Conservation (phyloP, 2,888 invertebrate species). For the Ypsolopha sequella region DNA sequence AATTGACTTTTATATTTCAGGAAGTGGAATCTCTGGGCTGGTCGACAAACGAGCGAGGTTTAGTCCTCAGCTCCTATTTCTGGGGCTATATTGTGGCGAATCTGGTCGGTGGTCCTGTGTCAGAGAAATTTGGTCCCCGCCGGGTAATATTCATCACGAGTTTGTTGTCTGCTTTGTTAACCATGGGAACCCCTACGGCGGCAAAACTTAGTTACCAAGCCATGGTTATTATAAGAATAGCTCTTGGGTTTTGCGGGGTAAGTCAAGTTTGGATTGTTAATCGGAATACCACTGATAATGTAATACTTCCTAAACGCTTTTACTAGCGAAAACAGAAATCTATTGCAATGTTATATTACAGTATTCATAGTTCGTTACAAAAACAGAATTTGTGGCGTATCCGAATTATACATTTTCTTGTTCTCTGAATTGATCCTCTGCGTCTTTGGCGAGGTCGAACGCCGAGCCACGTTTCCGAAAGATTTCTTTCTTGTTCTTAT, state of each 20-base stretch:
- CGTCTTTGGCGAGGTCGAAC: too few relatives aligned
- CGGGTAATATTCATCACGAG: neutral
- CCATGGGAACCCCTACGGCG: neutral
- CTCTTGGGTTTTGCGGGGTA: neutral
- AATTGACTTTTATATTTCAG: neutral
- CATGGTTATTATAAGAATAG: neutral
- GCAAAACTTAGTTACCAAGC: neutral
- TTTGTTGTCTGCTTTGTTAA: neutral
- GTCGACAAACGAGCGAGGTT: neutral
- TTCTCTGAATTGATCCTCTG: too few relatives aligned
- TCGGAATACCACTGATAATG: too few relatives aligned
- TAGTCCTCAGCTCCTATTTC: neutral
- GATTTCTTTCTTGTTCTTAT: too few relatives aligned
- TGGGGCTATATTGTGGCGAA: conserved; percentile 51
- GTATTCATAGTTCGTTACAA: too few relatives aligned
- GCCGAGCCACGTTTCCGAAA: too few relatives aligned
- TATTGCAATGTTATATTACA: too few relatives aligned
- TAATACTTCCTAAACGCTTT: too few relatives aligned
- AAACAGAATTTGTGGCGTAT: too few relatives aligned
- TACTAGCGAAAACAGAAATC: too few relatives aligned
- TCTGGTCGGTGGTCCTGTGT: conserved; percentile 35
- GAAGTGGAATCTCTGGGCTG: neutral
- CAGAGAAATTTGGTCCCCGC: neutral
- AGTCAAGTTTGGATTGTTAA: neutral
- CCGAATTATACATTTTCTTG: too few relatives aligned